phyloP scores from a whole-genome alignment of 2,797 vertebrate species.

The Helicolenus hilgendorfi region DNA sequence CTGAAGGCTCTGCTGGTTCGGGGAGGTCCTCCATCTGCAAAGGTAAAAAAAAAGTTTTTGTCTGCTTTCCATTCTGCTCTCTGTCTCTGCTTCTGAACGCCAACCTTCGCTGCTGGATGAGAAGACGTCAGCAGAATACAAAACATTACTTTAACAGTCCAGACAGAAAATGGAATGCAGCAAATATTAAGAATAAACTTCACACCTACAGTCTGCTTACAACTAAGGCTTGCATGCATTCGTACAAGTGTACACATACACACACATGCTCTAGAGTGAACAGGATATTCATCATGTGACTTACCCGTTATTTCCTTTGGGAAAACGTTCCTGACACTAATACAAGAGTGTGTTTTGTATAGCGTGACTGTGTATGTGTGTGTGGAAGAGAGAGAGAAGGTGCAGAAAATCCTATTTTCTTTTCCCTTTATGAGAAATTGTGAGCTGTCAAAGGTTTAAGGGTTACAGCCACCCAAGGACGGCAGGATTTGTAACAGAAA shows the following conservation, averaged over 20 bases:
- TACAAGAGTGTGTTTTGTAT: constrained; percentile 17
- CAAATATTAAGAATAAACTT: constrained; percentile 30
- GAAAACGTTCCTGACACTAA: constrained; percentile 40
- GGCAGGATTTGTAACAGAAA: constrained; percentile 8
- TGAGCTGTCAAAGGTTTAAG: constrained; percentile 55
- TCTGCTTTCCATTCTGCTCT: constrained; percentile 28
- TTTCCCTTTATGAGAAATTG: constrained; percentile 50
- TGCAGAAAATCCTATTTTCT: constrained; percentile 50
- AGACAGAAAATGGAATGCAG: constrained; percentile 28
- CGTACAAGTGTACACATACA: background rate
- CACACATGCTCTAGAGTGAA: background rate
- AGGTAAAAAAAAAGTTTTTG: constrained; percentile 51
- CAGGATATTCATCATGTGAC: constrained; percentile 59
- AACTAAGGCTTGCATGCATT: background rate
- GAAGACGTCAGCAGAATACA: constrained; percentile 45
- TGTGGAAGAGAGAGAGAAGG: background rate
- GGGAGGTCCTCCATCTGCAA: constrained; percentile 54
- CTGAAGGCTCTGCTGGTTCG: constrained; percentile 55
- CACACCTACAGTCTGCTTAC: background rate
- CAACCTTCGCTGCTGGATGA: constrained; percentile 18
- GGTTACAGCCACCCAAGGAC: constrained; percentile 38
- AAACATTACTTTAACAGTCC: constrained; percentile 39
- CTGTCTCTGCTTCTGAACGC: constrained; percentile 18
- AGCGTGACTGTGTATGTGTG: constrained; percentile 1
- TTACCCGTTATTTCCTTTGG: constrained; percentile 50